Evolutionary conservation across 2,888 invertebrate genomes (phyloP), one percentile per base, ranked within the genome.

Genomic region (Scelioninae gen. 1): DNA sequence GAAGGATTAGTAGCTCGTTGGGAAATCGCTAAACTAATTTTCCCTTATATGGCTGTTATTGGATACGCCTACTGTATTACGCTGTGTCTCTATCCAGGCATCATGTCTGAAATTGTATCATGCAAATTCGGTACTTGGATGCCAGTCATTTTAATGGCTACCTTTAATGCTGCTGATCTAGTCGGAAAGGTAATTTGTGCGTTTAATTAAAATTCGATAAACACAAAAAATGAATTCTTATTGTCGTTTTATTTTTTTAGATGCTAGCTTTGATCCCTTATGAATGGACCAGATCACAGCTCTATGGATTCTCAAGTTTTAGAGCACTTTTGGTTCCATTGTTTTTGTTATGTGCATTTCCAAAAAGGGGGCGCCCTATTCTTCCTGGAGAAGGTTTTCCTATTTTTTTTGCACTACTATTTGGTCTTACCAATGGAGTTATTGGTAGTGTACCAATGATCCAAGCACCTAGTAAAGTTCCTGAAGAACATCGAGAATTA

Each of bases 371-470:
- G 29, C 53, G 31, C 0, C 97, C 98, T 0, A 94, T 96, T 49
- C 95, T 97, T 15, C 89, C 92, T 0, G 93, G 93, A 1, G 96
- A 96, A 90, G 93, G 94, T 29, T 95, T 95, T 85, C 94, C 96
- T 0, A 93, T 96, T 83, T 88, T 95, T 13, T 94, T 96, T 76
- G 95, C 95, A 8, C 90, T 95, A 88, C 88, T 95, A 0, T 93
- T 98, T 80, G 98, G 98, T 0, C 93, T 97, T 16, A 95, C 96
- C 56, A 98, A 98, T 88, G 98, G 98, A 0, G 93, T 98, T 53
- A 95, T 98, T 71, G 98, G 98, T 5, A 97, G 97, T 79, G 95
- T 98, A 34, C 98, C 98, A 2, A 98, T 98, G 97, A 97, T 98
- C 88, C 94, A 97, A 89, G 98, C 98, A 0, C 97, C 98, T 0